Conservation (phyloP, 2,113 vertebrate genomes). For the Pleuronectes platessa region DNA sequence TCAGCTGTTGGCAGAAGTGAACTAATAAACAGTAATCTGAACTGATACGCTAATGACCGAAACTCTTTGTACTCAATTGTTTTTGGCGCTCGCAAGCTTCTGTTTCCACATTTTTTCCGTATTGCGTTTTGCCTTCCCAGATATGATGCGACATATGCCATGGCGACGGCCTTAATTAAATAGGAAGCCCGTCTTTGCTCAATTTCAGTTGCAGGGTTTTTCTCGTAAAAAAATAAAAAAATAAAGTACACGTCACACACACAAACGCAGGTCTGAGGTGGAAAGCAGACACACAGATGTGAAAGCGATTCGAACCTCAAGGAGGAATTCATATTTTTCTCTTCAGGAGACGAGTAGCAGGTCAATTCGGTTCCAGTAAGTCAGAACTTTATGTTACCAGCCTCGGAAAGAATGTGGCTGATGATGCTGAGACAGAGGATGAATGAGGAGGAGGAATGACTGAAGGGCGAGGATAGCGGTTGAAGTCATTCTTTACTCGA, state of each 20-base stretch:
- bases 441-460: slow-evolving; percentile 5
- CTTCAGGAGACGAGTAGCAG: slow-evolving; percentile 23
- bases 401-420: slow-evolving; percentile 76
- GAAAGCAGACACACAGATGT: slow-evolving; percentile 71
- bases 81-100: neutral
- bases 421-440: slow-evolving; percentile 47
- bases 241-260: slow-evolving; percentile 35
- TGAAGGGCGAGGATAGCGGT: neutral
- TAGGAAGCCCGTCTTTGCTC: slow-evolving; percentile 26
- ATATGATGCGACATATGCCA: slow-evolving; percentile 32
- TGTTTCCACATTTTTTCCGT: slow-evolving; percentile 15
- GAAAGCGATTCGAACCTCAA: slow-evolving; percentile 38
- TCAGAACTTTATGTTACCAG: slow-evolving; percentile 63
- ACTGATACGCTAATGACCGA: slow-evolving; percentile 10
- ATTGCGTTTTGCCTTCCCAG: slow-evolving; percentile 11
- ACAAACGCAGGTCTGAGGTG: slow-evolving; percentile 29
- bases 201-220: slow-evolving; percentile 3
- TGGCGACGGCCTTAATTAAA: slow-evolving; percentile 39
- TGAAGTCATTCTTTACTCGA: too few relatives aligned
- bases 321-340: slow-evolving; percentile 39
- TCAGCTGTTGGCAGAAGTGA: neutral
- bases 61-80: slow-evolving; percentile 4
- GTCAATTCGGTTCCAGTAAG: slow-evolving; percentile 72
- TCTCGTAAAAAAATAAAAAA: slow-evolving; percentile 44
- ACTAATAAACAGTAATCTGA: neutral